Evolutionary conservation across 2,888 invertebrate species (phyloP), one percentile per base, ranked within the genome.

Genomic region (Tuberolachnus salignus): DNA sequence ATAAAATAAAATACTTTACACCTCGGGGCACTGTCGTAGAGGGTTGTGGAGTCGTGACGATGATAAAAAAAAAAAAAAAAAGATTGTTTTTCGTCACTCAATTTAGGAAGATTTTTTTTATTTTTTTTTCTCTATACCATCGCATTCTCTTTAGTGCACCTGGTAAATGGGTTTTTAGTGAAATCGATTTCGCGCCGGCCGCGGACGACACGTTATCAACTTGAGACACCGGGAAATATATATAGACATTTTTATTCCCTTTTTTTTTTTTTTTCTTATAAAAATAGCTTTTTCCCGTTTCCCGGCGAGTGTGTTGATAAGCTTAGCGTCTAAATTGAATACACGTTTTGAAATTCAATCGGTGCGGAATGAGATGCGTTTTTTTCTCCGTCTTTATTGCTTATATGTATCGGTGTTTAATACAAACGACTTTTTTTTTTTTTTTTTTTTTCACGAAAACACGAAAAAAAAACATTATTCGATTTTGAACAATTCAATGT

Each of bases 1-100:
- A 34, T 4, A 34, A 34, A 14, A 73, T 49, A 34, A 55, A 66
- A 74, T 55, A 64, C 16, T 10, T 46, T 10, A 74, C 67, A 59
- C 67, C 59, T 61, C 21, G 19, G 49, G 57, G 26, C 57, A 51
- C 21, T 49, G 59, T 49, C 21, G 14, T 13, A 53, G 19, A 6
- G 6, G 34, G 34, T 34, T 34, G 34, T 34, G 34, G 6, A 4
- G 34, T n/a, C n/a, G n/a, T n/a, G n/a, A n/a, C n/a, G n/a, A n/a
- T n/a, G n/a, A n/a, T n/a, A n/a, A 23, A 13, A 11, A 23, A 51
- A 9, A 16, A 21, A 64, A 63, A 21, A 75, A 78, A 78, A 49
- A 51, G 67, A 69, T 78, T 78, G 78, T 69, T 69, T 78, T 69
- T 78, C 78, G 69, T 61, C 51, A 59, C 59, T 69, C 75, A 75